Base-by-base conservation (phyloP, 64 coral and sea anemone species). In the Stylophora pistillata region DNA sequence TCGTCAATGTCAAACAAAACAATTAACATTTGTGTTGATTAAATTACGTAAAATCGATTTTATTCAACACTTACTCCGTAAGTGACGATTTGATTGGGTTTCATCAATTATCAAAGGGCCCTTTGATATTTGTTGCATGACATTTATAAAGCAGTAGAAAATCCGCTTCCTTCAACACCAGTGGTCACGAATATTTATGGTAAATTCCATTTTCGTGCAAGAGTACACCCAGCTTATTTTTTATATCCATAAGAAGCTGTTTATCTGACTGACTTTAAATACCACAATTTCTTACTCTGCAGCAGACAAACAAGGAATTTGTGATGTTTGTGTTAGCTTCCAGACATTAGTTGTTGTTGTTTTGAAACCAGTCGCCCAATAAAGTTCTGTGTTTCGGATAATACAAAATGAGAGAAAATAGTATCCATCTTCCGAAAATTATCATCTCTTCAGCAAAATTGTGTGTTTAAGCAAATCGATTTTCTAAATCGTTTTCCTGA, bases 391-490 rank as follows among this genome's bases (percentile, higher is more conserved):
- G 5, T 25, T 68, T 68, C 26, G 10, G 61, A 68, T 68, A 26
- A 25, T 28, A 12, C 25, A 25, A 11, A 12, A 68, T 10, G 10
- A 10, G 10, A 26, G 12, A n/a, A 26, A n/a, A 68, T 26, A 11
- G n/a, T n/a, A 21, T 64, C 61, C 26, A 28, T 26, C 23, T 68
- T 68, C 53, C 12, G 47, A 69, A 17, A 27, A 9, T 64, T 84
- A 69, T 70, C 78, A 70, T 79, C 56, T 31, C 80, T 53, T 10
- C 13, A 5, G 69, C 9, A 13, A 37, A 68, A 84, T 69, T 70
- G 34, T 63, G 60, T 84, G 80, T 31, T 84, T 68, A 84, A 84
- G 59, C 21, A 53, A 52, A 21, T 53, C 21, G 32, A 4, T 81
- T 37, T 81, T 68, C 20, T 23, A 58, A 58, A 17, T 23, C 56